A percentile compares a stretch with the other conserved stretches of the same genome.
Evolutionary conservation across 2,113 vertebrate species (phyloP).

Genomic region (Atlantisia rogersi): DNA sequence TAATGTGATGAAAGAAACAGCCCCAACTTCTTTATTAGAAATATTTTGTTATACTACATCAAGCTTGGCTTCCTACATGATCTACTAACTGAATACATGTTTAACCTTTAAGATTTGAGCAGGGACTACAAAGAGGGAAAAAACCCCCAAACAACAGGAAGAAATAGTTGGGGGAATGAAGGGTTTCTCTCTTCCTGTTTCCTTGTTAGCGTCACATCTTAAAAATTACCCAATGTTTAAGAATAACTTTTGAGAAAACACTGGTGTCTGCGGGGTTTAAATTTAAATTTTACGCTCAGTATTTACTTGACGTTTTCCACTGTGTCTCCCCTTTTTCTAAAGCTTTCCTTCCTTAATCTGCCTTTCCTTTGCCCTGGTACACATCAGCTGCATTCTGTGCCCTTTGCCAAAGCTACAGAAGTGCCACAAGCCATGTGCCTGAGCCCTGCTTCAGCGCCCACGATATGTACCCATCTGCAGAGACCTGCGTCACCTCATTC

Average conservation of each 20-base stretch:
- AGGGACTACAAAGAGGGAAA: not conserved
- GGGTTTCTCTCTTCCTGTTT: not conserved
- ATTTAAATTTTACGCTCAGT: not conserved
- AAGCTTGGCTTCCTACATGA: not conserved
- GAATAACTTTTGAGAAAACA: not conserved
- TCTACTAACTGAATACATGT: not conserved
- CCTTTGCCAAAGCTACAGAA: not conserved
- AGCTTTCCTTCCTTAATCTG: not conserved
- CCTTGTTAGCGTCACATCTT: not conserved
- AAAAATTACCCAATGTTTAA: not conserved
- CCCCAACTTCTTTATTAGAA: not conserved
- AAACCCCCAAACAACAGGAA: not conserved
- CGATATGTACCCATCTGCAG: not conserved
- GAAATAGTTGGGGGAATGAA: not conserved
- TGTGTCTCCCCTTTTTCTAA: not conserved
- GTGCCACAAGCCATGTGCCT: not conserved
- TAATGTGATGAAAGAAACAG: not conserved
- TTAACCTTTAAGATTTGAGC: not conserved
- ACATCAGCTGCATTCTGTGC: not conserved
- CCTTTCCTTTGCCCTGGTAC: not conserved
- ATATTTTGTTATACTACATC: not conserved
- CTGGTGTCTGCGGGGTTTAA: not conserved
- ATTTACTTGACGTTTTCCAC: not conserved
- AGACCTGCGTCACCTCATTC: not conserved
- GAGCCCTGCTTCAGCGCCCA: not conserved